These are phyloP conservation scores for Cheilinus undulatus DNA, from an alignment of 2,113 vertebrate species.

Conservation along the genomic window DNA sequence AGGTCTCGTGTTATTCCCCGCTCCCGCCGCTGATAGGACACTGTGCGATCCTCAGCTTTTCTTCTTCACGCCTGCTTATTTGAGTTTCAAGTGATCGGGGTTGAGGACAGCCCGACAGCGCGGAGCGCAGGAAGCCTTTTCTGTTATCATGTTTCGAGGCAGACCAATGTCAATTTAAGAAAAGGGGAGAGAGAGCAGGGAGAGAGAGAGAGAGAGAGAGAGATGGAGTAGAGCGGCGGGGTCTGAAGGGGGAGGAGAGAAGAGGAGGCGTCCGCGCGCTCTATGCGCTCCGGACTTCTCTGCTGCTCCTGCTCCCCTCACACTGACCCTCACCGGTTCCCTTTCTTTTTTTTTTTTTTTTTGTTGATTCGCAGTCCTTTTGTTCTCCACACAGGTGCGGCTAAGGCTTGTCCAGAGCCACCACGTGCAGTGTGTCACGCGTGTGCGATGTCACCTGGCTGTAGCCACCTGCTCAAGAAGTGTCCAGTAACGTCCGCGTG, in stretches of 20 bases:
- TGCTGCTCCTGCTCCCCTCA: conserved; percentile 77
- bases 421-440: conserved; percentile 88
- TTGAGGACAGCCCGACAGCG: conserved; percentile 68
- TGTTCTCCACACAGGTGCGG: conserved; percentile 86
- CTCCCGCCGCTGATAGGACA: conserved; percentile 64
- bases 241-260: conserved; percentile 91
- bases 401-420: conserved; percentile 79
- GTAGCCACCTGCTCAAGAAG: conserved; percentile 84
- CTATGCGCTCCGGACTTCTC: conserved; percentile 83
- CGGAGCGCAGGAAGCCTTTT: conserved; percentile 73
- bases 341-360: not conserved
- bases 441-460: conserved; percentile 86
- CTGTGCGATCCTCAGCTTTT: conserved; percentile 39
- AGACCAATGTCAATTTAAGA: conserved; percentile 83
- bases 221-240: conserved; percentile 84
- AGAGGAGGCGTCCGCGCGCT: conserved; percentile 81
- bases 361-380: conserved; percentile 65
- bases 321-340: not conserved
- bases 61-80: conserved; percentile 58
- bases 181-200: conserved; percentile 75
- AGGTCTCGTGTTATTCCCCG: conserved; percentile 66
- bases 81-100: conserved; percentile 73
- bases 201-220: conserved; percentile 80
- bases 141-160: conserved; percentile 84
- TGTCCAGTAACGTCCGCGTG: not conserved